Evolutionary conservation across 1,140 invertebrate genomes (phyloP), one percentile per base, ranked within the genome.

Genomic region (Bradynema listronoti): DNA sequence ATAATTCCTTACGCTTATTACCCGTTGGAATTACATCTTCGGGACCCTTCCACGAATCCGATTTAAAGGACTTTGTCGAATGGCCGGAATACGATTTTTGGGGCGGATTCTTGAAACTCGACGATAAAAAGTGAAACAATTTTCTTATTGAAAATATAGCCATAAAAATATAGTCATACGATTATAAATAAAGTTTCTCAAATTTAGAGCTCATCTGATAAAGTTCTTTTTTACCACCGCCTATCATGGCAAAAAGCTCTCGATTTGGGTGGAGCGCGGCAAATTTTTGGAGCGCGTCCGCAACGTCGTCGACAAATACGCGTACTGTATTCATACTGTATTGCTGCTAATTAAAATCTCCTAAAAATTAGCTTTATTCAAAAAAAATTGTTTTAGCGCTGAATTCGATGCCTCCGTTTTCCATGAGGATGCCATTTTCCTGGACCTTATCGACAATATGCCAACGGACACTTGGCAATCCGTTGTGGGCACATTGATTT

Each of bases 381-480:
- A 11, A 32, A 32, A 32, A 16, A 3, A 41, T 36, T 59, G 33
- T 71, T 74, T 39, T 47, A 73, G 71, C 11, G 16, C 43, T 9
- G 65, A 78, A 19, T 78, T 77, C 42, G 52, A 68, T 16, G 69
- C 76, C 11, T 68, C 69, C 0, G 76, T 78, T 19, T 78, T 59
- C 45, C 69, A 77, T 45, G 75, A 77, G 42, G 74, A 77, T 43
- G 64, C 58, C 27, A 58, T 74, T 19, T 78, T 75, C 43, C 54
- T 78, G 7, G 74, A 77, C 57, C 78, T 82, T 49, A 81, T 81
- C 55, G 79, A 81, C 9, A 69, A 69, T 32, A 78, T 82, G 47
- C 66, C 80, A 25, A 70, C 71, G 4, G 79, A 80, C 56, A 81
- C 80, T 1, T 64, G 80, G 66, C 72, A 78, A 34, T 73, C 69